Base-by-base conservation (phyloP, 2,113 vertebrate species). In the Corydoras sp. region DNA sequence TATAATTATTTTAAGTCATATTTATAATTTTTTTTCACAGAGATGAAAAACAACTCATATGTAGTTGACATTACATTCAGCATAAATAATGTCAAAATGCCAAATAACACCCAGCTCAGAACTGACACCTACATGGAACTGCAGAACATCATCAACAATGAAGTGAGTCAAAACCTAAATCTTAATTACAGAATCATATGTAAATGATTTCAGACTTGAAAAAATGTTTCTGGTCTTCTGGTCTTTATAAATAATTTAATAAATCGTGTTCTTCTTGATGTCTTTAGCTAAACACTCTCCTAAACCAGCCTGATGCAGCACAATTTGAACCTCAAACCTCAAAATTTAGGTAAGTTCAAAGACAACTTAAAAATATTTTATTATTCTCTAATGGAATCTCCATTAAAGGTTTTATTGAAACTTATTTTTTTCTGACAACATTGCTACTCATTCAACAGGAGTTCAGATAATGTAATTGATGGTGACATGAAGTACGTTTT, bases 201-300 rank as follows among this genome's bases (percentile, higher is more conserved):
- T 24, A 24, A 24, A 24, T 24, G 18, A 24, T 24, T 24, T 24
- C 18, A 24, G 18, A 24, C 18, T 24, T 24, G 18, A 24, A 24
- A 24, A 43, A 10, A 55, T 55, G 15, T 55, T 2, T 31, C 12
- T 9, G 9, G 2, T 13, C n/a, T 61, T 61, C 14, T 62, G 18
- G 18, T 24, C 18, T 24, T 24, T 24, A 24, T 24, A 24, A 24
- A 24, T 24, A 1, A 24, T 24, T 24, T 24, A 24, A 24, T 24
- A 24, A 24, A 24, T 24, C 18, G 18, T 24, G 18, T 24, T 24
- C 18, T 24, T 24, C 2, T 24, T 2, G 18, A 24, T 24, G 18
- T 24, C 1, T 10, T 2, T 68, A 76, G 74, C 30, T 76, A 11
- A 76, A 76, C 48, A 31, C 48, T 54, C 62, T 76, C 43, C 55